A percentile compares a stretch with the other conserved stretches of the same genome.
phyloP scores from a whole-genome alignment of 37 sponge, comb jelly and placozoan species.

The Petrosia ficiformis region DNA sequence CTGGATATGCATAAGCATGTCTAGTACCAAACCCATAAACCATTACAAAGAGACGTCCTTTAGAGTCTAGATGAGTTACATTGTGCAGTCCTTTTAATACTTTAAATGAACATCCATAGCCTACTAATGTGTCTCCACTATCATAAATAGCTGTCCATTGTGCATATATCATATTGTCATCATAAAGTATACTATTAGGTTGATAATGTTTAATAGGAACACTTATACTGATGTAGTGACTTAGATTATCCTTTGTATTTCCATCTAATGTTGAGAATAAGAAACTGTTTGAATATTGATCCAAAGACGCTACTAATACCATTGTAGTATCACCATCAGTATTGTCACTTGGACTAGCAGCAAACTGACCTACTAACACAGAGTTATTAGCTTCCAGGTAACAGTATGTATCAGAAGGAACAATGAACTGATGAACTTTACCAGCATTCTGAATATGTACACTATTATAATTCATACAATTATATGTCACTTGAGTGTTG shows the following conservation, averaged over 20 bases:
- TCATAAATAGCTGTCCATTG: not conserved
- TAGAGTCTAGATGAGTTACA: not conserved
- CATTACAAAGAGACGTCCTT: slow-evolving; percentile 5
- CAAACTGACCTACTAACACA: not conserved
- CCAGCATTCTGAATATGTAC: not conserved
- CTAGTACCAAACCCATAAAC: not conserved
- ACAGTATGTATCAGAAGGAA: not conserved
- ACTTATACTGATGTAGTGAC: not conserved
- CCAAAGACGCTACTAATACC: not conserved
- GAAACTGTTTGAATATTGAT: not conserved
- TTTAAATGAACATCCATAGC: not conserved
- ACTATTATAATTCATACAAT: not conserved
- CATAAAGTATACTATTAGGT: not conserved
- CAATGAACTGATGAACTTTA: not conserved
- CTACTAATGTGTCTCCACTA: not conserved
- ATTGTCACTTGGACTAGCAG: not conserved
- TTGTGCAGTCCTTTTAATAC: not conserved
- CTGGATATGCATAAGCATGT: not conserved
- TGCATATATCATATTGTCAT: not conserved
- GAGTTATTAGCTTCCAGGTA: not conserved
- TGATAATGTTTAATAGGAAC: not conserved
- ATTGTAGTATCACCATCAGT: not conserved
- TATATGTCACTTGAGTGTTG: not conserved
- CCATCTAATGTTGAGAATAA: not conserved
- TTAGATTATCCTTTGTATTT: not conserved